Evolutionary conservation across 2,797 vertebrate genomes (phyloP).

Genomic region (Serranus cabrilla): DNA sequence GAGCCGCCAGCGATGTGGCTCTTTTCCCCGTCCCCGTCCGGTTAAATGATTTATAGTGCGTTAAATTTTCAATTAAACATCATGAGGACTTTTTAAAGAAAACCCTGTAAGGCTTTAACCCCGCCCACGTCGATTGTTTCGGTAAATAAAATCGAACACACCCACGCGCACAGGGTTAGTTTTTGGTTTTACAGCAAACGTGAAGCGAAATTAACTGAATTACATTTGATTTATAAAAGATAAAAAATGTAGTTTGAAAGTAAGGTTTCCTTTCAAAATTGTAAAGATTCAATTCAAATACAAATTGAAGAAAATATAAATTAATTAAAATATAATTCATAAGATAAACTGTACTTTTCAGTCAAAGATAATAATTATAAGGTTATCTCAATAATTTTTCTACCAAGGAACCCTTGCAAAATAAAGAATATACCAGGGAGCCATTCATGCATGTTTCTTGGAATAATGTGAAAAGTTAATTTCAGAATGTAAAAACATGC

Average conservation of each 20-base stretch:
- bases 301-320: neutral
- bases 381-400: too few relatives aligned
- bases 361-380: too few relatives aligned
- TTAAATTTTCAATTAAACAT: conserved; percentile 6
- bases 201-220: conserved; percentile 5
- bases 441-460: too few relatives aligned
- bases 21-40: accelerated
- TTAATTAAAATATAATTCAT: neutral
- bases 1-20: accelerated
- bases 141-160: conserved; percentile 25
- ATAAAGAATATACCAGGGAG: too few relatives aligned
- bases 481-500: too few relatives aligned
- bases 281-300: neutral
- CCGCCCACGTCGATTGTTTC: conserved; percentile 47
- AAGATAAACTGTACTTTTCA: neutral
- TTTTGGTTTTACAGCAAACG: conserved; percentile 18
- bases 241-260: neutral
- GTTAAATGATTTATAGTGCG: accelerated
- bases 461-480: too few relatives aligned
- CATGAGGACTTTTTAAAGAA: neutral
- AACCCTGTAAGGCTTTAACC: neutral
- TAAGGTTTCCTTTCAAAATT: neutral
- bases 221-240: neutral
- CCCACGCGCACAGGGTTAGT: neutral
- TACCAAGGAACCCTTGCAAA: too few relatives aligned